Percentiles rank a stretch among this genome's conserved stretches.
phyloP scores from a whole-genome alignment of 2,888 invertebrate species.

The Conops quadrifasciatus region DNA sequence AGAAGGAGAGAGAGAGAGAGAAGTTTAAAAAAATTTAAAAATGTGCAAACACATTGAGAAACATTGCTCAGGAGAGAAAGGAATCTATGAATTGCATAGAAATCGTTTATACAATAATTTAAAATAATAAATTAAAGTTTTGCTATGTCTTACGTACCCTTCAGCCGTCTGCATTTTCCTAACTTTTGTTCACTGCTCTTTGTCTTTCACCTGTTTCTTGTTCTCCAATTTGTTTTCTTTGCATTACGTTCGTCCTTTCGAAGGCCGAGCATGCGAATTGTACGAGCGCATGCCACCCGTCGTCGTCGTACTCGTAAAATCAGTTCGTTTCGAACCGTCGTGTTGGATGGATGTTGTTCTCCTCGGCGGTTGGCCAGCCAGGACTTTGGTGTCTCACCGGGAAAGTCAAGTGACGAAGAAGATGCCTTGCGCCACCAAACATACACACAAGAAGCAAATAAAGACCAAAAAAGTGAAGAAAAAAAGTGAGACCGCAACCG shows the following conservation, averaged over 20 bases:
- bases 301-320: slow-evolving; percentile 40
- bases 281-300: slow-evolving; percentile 34
- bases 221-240: slow-evolving; percentile 15
- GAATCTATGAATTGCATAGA: too few species aligned
- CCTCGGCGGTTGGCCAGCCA: slow-evolving; percentile 14
- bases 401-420: slow-evolving; percentile 15
- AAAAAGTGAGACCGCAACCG: too few species aligned
- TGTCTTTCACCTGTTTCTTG: background rate
- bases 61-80: too few species aligned
- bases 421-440: slow-evolving; percentile 8
- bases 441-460: background rate
- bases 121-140: background rate
- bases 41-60: background rate
- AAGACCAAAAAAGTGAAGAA: too few species aligned
- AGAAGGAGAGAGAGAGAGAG: slow-evolving; percentile 16
- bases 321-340: slow-evolving; percentile 57
- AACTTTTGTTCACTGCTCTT: background rate
- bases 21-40: slow-evolving; percentile 19
- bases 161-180: background rate
- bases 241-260: slow-evolving; percentile 30
- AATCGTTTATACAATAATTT: too few species aligned
- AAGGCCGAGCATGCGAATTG: background rate
- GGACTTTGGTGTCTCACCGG: slow-evolving; percentile 20
- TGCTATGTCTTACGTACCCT: background rate
- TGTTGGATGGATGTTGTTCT: slow-evolving; percentile 49